Evolutionary conservation across 2,113 vertebrate genomes (phyloP), one percentile per base, ranked within the genome.

Genomic region (Trichomycterus rosablanca): DNA sequence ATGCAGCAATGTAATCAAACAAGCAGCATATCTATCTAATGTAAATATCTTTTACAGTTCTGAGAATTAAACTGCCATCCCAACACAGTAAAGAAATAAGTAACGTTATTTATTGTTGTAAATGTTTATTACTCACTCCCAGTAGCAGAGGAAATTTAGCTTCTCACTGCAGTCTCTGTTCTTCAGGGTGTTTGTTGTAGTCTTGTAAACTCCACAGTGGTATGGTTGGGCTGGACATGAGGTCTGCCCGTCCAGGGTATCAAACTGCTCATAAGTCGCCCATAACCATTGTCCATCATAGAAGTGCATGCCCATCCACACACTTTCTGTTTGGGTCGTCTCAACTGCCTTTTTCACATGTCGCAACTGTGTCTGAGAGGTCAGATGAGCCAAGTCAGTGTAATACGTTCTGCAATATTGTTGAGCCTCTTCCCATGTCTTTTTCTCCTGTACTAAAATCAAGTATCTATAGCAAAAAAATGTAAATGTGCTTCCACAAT

Each of bases 91-190:
- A n/a, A n/a, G n/a, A n/a, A n/a, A n/a, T n/a, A n/a, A n/a, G n/a
- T n/a, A n/a, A n/a, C n/a, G n/a, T 23, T 1, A 1, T 3, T 35
- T 35, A 6, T 11, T 1, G 2, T 35, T 6, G 2, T 2, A 10
- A 35, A 35, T 35, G 34, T 40, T 22, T 16, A 1, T 51, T 7
- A 54, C 60, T 23, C 5, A 53, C 39, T 2, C 53, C 42, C 1
- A 24, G 54, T 59, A 51, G 34, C 79, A 84, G 32, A 77, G 12
- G 48, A 77, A 82, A 55, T 72, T 73, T n/a, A n/a, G n/a, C n/a
- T n/a, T n/a, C n/a, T n/a, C n/a, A n/a, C n/a, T n/a, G n/a, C n/a
- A n/a, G n/a, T 80, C 65, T 65, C 43, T 49, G 49, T 46, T 71
- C 3, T 50, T 55, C 68, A 48, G 42, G 8, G 5, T 30, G 15